Base-by-base conservation (phyloP, 2,797 vertebrate genomes). In the Aythya fuligula region DNA sequence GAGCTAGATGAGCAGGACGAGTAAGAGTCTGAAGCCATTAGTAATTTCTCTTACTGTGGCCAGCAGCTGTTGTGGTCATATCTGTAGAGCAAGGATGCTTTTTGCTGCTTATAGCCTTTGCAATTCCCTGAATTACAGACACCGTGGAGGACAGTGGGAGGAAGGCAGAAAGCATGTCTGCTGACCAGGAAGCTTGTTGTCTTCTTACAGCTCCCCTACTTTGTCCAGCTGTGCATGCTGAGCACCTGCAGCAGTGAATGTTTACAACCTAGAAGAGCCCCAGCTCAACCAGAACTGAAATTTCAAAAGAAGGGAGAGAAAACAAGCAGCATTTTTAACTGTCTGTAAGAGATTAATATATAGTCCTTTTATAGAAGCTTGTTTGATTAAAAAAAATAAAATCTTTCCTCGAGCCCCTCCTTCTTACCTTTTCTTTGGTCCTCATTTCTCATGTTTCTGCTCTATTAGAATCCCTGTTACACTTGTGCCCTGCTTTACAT, bases 401-500 rank as follows among this genome's bases (percentile, higher is more conserved):
- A 80, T 87, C 45, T 90, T 89, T 87, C 56, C 38, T 77, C 7
- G 28, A 77, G 28, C 36, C 57, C 18, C 12, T 90, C 15, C 18
- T 73, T 73, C 18, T 73, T 73, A 77, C 54, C 51, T 87, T 69
- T 93, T 17, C 38, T 78, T 77, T 90, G 51, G 54, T 77, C 75
- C 51, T 87, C 30, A 4, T 53, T 74, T 72, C 51, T 87, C 36
- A 4, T 60, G 47, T 21, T 51, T 94, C 25, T 87, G 49, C 67
- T 79, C 51, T 58, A 81, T n/a, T n/a, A 92, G 41, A 87, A 92
- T 66, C 45, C 30, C 67, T 81, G 24, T 92, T 92, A 67, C 32
- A 43, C 22, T 87, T 85, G 54, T 86, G 87, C 47, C 88, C 86
- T 91, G 78, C 72, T 95, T 95, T 94, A 85, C 64, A 91, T 87